Conservation (phyloP, 2,888 invertebrate species). For the Copidosoma aretas region DNA sequence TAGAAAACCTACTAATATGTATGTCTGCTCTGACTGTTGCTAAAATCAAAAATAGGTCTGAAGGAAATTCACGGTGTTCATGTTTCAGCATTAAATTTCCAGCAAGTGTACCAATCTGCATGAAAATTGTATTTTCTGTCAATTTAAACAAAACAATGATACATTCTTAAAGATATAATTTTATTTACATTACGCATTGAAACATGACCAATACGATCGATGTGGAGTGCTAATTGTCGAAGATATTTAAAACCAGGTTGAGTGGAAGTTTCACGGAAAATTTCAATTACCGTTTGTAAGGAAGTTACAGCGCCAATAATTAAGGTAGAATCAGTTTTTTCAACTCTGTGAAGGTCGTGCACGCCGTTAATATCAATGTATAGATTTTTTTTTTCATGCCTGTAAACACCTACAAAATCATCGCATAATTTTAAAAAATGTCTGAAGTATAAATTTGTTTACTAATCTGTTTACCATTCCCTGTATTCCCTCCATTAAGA, state of each 20-base stretch:
- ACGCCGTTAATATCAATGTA: constrained; percentile 65
- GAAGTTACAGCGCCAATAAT: constrained; percentile 68
- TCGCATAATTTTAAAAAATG: not conserved
- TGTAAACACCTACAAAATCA: constrained; percentile 1
- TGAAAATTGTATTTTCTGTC: constrained; percentile 21
- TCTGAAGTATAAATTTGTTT: not conserved
- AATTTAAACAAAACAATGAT: not conserved
- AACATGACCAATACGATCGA: constrained; percentile 74
- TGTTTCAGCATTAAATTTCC: constrained; percentile 77
- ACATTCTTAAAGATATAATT: not conserved
- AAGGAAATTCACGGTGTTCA: constrained; percentile 71
- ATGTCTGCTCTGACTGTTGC: constrained; percentile 68
- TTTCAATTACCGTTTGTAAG: constrained; percentile 66
- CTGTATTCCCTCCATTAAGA: not conserved
- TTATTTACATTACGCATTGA: constrained; percentile 75
- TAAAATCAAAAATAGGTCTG: constrained; percentile 72
- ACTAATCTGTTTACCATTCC: not conserved
- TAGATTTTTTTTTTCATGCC: constrained; percentile 45
- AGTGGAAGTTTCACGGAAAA: constrained; percentile 61
- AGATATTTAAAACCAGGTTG: constrained; percentile 68
- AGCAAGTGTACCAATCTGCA: constrained; percentile 70
- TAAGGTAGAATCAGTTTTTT: constrained; percentile 51
- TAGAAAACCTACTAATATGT: constrained; percentile 61
- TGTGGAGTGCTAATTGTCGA: constrained; percentile 67
- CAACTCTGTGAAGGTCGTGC: constrained; percentile 60